Conservation (phyloP, 35 echinoderm and acorn worm genomes). For the Heliocidaris erythrogramma region DNA sequence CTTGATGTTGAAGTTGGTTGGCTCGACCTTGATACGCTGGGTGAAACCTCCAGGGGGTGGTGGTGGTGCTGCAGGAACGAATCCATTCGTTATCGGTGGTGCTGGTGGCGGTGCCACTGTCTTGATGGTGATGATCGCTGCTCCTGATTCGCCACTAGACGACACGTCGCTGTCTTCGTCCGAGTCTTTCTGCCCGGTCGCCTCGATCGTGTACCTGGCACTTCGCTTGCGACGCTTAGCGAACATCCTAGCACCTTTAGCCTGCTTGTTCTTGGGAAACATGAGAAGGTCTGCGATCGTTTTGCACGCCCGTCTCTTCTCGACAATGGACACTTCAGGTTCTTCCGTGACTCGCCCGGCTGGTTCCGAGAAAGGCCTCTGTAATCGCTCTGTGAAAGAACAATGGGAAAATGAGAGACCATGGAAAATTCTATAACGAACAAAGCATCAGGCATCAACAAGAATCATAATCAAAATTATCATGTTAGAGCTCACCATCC, state of each 20-base stretch:
- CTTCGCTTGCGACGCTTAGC: constrained; percentile 93
- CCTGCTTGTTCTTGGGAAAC: constrained; percentile 92
- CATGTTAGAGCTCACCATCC: no score
- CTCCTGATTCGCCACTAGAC: neutral
- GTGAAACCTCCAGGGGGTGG: constrained; percentile 67
- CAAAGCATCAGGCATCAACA: neutral
- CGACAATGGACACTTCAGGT: constrained; percentile 64
- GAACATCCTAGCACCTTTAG: constrained; percentile 97
- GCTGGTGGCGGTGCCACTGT: constrained; percentile 61
- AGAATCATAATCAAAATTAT: no score
- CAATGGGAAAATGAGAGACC: neutral
- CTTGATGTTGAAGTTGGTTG: constrained; percentile 90
- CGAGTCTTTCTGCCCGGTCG: constrained; percentile 61
- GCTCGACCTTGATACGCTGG: constrained; percentile 63
- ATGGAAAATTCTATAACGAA: neutral
- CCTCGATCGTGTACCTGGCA: constrained; percentile 88
- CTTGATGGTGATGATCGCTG: constrained; percentile 49
- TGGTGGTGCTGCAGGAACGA: constrained; percentile 55
- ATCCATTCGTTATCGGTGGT: constrained; percentile 15
- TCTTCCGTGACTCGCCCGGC: constrained; percentile 70
- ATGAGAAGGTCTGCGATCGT: constrained; percentile 94
- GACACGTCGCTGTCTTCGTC: constrained; percentile 53
- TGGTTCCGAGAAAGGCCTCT: constrained; percentile 76
- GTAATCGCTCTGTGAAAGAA: constrained; percentile 52
- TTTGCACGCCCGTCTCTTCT: constrained; percentile 82